Conservation (phyloP, 2,888 invertebrate species). For the Charanyca ferruginea region DNA sequence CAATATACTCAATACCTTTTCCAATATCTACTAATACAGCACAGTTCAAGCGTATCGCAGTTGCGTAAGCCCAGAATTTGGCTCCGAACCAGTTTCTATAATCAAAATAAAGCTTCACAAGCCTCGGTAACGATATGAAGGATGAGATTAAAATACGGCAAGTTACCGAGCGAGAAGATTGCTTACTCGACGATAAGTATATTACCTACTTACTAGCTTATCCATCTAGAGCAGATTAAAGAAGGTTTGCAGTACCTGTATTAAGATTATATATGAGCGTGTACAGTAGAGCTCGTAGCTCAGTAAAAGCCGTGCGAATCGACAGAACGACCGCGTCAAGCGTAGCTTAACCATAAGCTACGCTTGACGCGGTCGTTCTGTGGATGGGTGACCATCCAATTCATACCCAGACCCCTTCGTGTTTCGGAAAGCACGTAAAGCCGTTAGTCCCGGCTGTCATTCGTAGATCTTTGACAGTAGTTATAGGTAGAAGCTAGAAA, state of each 20-base stretch:
- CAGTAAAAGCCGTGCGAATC: no score
- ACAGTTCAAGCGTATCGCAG: background rate
- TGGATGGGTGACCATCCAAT: no score
- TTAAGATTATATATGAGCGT: background rate
- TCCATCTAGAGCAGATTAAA: background rate
- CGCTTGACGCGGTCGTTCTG: no score
- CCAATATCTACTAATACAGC: background rate
- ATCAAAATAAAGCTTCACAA: constrained; percentile 12
- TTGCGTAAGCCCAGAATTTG: constrained; percentile 4
- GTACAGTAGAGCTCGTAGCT: no score
- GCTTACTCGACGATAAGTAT: background rate
- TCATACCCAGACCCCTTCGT: no score
- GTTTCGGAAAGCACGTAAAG: no score
- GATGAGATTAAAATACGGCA: constrained; percentile 25
- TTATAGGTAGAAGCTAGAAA: no score
- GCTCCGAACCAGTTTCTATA: constrained; percentile 7
- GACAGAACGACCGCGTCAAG: no score
- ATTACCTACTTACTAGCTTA: background rate
- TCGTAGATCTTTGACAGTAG: no score
- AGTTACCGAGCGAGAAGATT: constrained; percentile 19
- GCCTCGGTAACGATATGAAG: background rate
- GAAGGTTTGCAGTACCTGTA: background rate
- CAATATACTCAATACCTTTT: background rate
- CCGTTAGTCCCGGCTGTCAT: no score
- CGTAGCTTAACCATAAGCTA: no score